These are phyloP conservation scores for Pyrrhura leucotis DNA, from an alignment of 2,797 vertebrate genomes.

Conservation along the genomic window DNA sequence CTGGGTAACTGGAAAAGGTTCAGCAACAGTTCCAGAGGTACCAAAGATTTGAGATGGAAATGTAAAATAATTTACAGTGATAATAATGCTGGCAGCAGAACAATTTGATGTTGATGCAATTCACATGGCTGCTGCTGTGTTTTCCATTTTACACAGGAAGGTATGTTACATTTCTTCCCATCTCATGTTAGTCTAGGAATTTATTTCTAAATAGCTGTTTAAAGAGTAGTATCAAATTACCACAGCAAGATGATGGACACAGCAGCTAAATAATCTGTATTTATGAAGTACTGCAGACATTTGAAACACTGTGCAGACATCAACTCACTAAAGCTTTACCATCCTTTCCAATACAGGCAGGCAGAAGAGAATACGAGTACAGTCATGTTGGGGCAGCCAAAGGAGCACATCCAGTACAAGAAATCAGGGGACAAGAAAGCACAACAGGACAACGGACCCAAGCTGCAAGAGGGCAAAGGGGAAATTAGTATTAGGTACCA, in stretches of 20 bases:
- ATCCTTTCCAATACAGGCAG: neutral
- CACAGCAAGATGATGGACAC: neutral
- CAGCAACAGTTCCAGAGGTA: constrained; percentile 27
- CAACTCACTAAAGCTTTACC: neutral
- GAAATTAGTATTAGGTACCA: neutral
- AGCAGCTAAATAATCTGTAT: neutral
- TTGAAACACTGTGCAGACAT: neutral
- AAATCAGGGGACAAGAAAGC: neutral
- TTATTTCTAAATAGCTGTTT: neutral
- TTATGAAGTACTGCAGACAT: neutral
- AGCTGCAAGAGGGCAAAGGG: neutral
- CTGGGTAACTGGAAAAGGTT: constrained; percentile 64
- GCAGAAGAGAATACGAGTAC: neutral
- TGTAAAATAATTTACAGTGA: neutral
- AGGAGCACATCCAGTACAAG: accelerated
- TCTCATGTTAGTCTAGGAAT: neutral
- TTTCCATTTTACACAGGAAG: neutral
- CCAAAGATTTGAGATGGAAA: neutral
- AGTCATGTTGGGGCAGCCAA: neutral
- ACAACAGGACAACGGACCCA: neutral
- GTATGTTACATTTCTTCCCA: neutral
- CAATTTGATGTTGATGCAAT: neutral
- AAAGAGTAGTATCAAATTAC: neutral
- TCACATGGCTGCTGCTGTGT: neutral
- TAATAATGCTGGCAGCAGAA: neutral